Evolutionary conservation across 2,888 invertebrate species (phyloP).

Genomic region (Apoda limacodes): DNA sequence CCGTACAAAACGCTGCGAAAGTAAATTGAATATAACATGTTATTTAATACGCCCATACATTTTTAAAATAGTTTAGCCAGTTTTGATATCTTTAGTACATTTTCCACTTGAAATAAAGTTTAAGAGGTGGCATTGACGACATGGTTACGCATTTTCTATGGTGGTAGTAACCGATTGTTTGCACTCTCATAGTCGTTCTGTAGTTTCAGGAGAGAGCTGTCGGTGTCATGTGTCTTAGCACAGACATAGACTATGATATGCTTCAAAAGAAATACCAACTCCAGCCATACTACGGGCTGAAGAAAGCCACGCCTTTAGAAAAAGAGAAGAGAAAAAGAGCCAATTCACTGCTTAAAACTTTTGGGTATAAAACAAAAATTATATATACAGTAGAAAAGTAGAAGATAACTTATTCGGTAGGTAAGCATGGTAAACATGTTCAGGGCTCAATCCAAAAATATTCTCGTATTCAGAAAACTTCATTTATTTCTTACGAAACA

Average conservation of each 20-base stretch:
- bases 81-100: too few relatives aligned
- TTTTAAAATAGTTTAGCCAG: too few relatives aligned
- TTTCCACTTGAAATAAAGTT: too few relatives aligned
- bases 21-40: too few relatives aligned
- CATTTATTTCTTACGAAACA: neutral
- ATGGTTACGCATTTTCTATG: too few relatives aligned
- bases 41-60: too few relatives aligned
- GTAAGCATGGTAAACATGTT: too few relatives aligned
- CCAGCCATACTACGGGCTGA: conserved; percentile 63
- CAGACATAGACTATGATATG: conserved; percentile 63
- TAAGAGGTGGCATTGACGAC: too few relatives aligned
- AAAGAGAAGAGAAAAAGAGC: conserved; percentile 35
- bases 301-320: conserved; percentile 46
- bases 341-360: conserved; percentile 33
- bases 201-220: conserved; percentile 48
- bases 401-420: neutral
- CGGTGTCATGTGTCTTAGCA: conserved; percentile 71
- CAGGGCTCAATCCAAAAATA: neutral
- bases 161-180: too few relatives aligned
- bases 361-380: conserved; percentile 31
- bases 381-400: conserved; percentile 1
- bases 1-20: too few relatives aligned
- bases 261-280: conserved; percentile 66
- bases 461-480: neutral
- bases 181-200: too few relatives aligned